Evolutionary conservation across 2,797 vertebrate genomes (phyloP).

Genomic region (Arrhamphus sclerolepis): DNA sequence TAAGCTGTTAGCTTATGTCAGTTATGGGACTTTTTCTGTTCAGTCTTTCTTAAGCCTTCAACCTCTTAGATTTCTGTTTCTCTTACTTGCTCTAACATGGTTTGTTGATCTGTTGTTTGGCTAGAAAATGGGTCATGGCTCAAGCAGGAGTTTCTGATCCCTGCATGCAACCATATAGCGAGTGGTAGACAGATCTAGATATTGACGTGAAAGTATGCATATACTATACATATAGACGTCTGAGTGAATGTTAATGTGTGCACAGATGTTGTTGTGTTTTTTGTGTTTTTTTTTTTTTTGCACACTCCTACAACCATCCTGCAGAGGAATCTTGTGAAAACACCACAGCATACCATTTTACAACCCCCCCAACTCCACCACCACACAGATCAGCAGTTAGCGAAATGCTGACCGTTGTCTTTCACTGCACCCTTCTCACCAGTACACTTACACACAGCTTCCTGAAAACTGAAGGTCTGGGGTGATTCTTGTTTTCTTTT

Average conservation of each 20-base stretch:
- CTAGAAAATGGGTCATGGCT: constrained; percentile 72
- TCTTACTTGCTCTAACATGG: constrained; percentile 35
- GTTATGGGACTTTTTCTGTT: constrained; percentile 15
- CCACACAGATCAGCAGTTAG: constrained; percentile 74
- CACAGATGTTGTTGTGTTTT: constrained; percentile 16
- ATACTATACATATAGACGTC: constrained; percentile 9
- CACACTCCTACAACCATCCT: constrained; percentile 60
- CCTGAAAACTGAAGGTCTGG: constrained; percentile 39
- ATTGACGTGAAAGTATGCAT: constrained; percentile 4
- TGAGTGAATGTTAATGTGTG: constrained; percentile 12
- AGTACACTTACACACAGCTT: constrained; percentile 56
- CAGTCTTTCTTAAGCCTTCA: constrained; percentile 24
- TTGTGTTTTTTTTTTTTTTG: constrained; percentile 22
- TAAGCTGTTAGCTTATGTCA: constrained; percentile 34
- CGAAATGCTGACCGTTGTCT: constrained; percentile 80
- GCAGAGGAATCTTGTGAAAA: constrained; percentile 70
- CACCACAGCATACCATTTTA: constrained; percentile 68
- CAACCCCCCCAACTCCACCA: constrained; percentile 29
- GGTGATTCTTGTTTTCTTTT: constrained; percentile 35
- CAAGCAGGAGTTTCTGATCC: constrained; percentile 56
- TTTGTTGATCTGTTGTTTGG: constrained; percentile 52
- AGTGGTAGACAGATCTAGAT: constrained; percentile 16
- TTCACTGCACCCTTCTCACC: constrained; percentile 72
- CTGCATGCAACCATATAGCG: constrained; percentile 33
- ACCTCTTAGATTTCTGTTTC: constrained; percentile 36